Evolutionary conservation across 2,888 invertebrate species (phyloP), one percentile per base, ranked within the genome.

Genomic region (Agrotis puta): DNA sequence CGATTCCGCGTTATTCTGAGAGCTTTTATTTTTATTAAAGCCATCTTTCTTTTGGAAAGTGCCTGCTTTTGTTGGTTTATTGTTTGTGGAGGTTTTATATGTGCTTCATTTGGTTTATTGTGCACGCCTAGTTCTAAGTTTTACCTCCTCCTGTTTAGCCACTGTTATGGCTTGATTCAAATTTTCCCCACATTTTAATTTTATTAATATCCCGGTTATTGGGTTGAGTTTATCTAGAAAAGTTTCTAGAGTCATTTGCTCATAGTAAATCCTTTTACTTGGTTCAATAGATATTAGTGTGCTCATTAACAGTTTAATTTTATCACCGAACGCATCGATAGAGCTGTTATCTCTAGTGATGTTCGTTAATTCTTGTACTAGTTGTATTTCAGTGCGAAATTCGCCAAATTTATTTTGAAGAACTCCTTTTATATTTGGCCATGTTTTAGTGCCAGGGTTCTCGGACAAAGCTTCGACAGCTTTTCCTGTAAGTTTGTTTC

Each of bases 71-170:
- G 65, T 50, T 22, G 20, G n/a, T 50, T 50, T 68, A 18, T 48
- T 48, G 0, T 54, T 57, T 11, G 22, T 45, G 13, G 22, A 14
- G 9, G 50, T 2, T 71, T 70, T 69, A 0, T 16, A 24, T 0
- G 18, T 45, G 13, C n/a, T n/a, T n/a, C n/a, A n/a, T 20, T 45
- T 1, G 54, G 3, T 18, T 64, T 74, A 13, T 56, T 70, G 54
- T 54, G 64, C 54, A 3, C 62, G 58, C 2, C 54, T 79, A 43
- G 54, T 57, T 39, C 57, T 62, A 0, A 79, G 1, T n/a, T 84
- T 78, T 1, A 68, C 18, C 57, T 85, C 83, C n/a, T 86, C 85
- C 16, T 83, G 82, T 75, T 82, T 84, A 0, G 82, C 87, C 24
- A 80, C 47, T 0, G 68, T 77, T 0, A 86, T 72, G 0, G 82